A percentile compares a stretch with the other conserved stretches of the same genome.
Evolutionary conservation across 2,113 vertebrate species (phyloP).

Genomic region (Pseudopipra pipra): DNA sequence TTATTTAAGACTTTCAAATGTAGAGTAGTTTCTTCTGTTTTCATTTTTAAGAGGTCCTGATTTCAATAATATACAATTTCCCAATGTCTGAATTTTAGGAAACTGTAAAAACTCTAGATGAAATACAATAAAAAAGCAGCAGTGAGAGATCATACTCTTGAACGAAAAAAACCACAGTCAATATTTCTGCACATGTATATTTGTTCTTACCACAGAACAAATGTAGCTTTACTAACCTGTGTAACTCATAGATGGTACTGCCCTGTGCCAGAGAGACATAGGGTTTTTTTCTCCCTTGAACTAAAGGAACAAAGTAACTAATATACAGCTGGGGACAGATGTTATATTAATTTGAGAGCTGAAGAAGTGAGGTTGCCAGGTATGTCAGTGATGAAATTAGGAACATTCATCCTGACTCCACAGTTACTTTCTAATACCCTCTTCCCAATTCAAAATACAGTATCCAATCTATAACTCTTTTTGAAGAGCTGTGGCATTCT

Average conservation of each 20-base stretch:
- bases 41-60: background rate
- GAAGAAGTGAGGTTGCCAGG: background rate
- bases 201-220: background rate
- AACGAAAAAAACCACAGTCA: background rate
- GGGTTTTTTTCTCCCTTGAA: background rate
- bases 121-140: background rate
- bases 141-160: background rate
- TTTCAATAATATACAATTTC: background rate
- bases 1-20: background rate
- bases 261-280: background rate
- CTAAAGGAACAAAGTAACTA: background rate
- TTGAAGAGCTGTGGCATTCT: background rate
- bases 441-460: background rate
- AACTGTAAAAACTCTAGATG: background rate
- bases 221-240: background rate
- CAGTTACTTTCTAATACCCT: background rate
- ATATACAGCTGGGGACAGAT: background rate
- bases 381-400: background rate
- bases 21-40: background rate
- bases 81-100: background rate
- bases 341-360: background rate
- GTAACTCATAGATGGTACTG: background rate
- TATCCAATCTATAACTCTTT: background rate
- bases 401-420: background rate
- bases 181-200: background rate